These are phyloP conservation scores for Kryphioiulus occultus DNA, from an alignment of 2,888 invertebrate genomes.

Conservation along the genomic window DNA sequence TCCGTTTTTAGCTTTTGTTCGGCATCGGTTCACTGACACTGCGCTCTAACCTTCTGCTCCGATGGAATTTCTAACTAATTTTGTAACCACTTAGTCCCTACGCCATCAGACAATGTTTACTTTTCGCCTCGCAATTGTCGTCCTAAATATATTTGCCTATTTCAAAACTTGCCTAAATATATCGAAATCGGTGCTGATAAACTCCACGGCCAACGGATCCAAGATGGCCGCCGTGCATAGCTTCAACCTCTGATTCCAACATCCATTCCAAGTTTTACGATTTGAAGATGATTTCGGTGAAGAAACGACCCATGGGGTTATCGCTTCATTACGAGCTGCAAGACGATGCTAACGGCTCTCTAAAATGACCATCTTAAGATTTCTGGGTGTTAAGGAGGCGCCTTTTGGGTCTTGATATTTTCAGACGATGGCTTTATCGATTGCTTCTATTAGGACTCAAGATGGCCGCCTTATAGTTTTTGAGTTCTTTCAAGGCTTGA, in stretches of 20 bases:
- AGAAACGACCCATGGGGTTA: too few species aligned
- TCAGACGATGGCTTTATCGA: too few species aligned
- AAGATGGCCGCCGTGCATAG: not conserved
- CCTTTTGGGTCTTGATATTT: not conserved
- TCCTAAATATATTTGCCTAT: slow-evolving; percentile 4
- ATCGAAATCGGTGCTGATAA: slow-evolving; percentile 17
- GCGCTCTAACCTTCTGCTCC: slow-evolving; percentile 35
- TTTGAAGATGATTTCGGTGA: not conserved
- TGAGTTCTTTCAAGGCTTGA: too few species aligned
- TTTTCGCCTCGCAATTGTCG: not conserved
- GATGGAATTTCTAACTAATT: slow-evolving; percentile 1
- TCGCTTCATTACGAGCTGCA: too few species aligned
- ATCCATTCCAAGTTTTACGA: not conserved
- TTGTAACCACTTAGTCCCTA: slow-evolving; percentile 35
- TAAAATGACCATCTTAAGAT: not conserved
- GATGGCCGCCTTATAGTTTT: too few species aligned
- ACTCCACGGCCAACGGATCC: not conserved
- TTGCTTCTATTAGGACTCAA: too few species aligned
- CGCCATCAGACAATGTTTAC: slow-evolving; percentile 25
- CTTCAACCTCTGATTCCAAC: not conserved
- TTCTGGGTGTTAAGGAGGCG: not conserved
- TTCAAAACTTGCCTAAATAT: slow-evolving; percentile 4
- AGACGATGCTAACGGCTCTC: too few species aligned
- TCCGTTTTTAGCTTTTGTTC: slow-evolving; percentile 38
- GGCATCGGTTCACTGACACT: not conserved